Conservation (phyloP, 2,888 invertebrate species). For the Lasioglossum figueresi region DNA sequence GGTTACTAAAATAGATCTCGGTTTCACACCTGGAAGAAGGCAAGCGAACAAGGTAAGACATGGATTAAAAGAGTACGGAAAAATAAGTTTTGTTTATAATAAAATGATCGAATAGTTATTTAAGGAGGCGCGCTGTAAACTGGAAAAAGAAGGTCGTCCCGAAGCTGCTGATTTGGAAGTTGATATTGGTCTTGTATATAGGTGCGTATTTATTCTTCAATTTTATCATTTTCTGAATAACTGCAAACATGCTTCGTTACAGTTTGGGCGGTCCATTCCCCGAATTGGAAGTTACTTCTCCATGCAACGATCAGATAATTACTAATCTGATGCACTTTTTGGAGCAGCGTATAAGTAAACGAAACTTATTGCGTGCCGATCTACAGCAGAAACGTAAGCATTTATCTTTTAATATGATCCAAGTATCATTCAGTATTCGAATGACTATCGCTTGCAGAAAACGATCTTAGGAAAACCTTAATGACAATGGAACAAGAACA, state of each 20-base stretch:
- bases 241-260: slow-evolving; percentile 65
- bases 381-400: slow-evolving; percentile 87
- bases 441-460: slow-evolving; percentile 70
- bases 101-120: slow-evolving; percentile 77
- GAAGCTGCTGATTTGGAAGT: slow-evolving; percentile 85
- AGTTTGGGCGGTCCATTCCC: slow-evolving; percentile 91
- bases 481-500: slow-evolving; percentile 90
- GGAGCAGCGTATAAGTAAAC: slow-evolving; percentile 88
- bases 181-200: slow-evolving; percentile 89
- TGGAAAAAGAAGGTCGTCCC: slow-evolving; percentile 81
- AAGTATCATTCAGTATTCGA: neutral
- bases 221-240: neutral
- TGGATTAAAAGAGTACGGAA: slow-evolving; percentile 71
- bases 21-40: slow-evolving; percentile 91
- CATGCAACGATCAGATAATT: slow-evolving; percentile 88
- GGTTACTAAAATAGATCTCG: slow-evolving; percentile 86
- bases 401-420: slow-evolving; percentile 12
- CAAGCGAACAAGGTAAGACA: slow-evolving; percentile 88
- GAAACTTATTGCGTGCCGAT: slow-evolving; percentile 88
- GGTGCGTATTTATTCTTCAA: slow-evolving; percentile 65
- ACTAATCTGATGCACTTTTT: slow-evolving; percentile 89
- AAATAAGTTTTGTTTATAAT: slow-evolving; percentile 4
- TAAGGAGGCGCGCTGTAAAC: slow-evolving; percentile 82
- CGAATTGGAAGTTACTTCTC: slow-evolving; percentile 88
- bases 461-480: slow-evolving; percentile 86